These are phyloP conservation scores for Nemopilema nomurai DNA, from an alignment of 30 jellyfish, hydroid and myxozoan species.

Conservation along the genomic window DNA sequence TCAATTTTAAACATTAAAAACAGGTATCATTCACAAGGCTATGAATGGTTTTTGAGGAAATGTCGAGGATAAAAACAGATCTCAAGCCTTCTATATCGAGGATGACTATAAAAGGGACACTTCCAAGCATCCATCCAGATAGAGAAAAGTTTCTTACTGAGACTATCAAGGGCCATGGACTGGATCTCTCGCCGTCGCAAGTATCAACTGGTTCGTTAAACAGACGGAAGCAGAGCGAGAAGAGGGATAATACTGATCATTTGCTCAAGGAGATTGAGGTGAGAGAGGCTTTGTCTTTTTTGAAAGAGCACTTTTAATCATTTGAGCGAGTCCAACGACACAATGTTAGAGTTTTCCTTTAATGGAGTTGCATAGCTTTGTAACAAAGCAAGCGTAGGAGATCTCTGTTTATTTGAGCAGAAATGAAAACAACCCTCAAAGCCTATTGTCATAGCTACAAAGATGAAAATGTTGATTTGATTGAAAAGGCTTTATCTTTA, in stretches of 20 bases:
- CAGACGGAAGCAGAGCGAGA: slow-evolving; percentile 13
- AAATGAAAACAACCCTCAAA: not conserved
- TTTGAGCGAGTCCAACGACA: not conserved
- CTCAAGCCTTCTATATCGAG: slow-evolving; percentile 43
- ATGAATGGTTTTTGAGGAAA: not conserved
- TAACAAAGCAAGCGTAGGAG: not conserved
- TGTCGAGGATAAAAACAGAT: slow-evolving; percentile 58
- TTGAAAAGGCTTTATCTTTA: not conserved
- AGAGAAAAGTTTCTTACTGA: slow-evolving; percentile 39
- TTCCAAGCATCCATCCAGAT: slow-evolving; percentile 31
- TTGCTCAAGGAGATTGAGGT: slow-evolving; percentile 70
- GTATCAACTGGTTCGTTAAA: slow-evolving; percentile 8
- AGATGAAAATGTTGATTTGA: not conserved
- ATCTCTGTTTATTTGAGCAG: not conserved
- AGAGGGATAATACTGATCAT: slow-evolving; percentile 43
- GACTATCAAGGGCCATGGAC: slow-evolving; percentile 34
- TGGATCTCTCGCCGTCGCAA: slow-evolving; percentile 44
- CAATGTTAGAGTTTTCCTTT: not conserved
- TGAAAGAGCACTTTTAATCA: too few species aligned
- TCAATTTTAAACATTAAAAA: not conserved
- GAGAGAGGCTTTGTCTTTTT: not conserved
- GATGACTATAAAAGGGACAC: slow-evolving; percentile 40
- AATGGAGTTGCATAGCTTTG: not conserved
- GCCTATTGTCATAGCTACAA: not conserved
- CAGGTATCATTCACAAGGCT: not conserved